Evolutionary conservation across 2,888 invertebrate genomes (phyloP), one percentile per base, ranked within the genome.

Genomic region (Zeuzera pyrina): DNA sequence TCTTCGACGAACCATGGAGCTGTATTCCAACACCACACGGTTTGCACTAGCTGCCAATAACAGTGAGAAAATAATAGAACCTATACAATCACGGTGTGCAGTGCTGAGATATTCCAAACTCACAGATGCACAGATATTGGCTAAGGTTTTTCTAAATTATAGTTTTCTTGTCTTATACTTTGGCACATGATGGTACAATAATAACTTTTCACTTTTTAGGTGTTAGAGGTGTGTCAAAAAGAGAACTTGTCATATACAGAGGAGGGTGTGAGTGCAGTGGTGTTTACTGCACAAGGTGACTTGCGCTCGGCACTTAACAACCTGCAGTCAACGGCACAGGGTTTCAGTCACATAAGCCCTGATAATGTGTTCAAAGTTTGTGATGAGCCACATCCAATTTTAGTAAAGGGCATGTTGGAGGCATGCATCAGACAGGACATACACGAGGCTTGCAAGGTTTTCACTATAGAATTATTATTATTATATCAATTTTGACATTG

Each of bases 241-340:
- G 84, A 84, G 42, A 52, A 73, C 29, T 57, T 98, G 2, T 89
- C 91, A 1, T 93, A 94, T 64, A 92, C 92, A 0, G 91, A 97
- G 52, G 95, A 97, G 61, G 99, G 99, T 0, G 77, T 98, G 30
- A 95, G 95, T 70, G 98, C 98, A 0, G 91, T 99, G 41, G 92
- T 98, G 15, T 99, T 98, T 72, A 98, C 98, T 0, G 95, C 99
- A 0, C 98, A 99, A 77, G 99, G 99, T 1, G 99, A 99, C 71
- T 93, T 99, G 93, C 87, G 99, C 50, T 96, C 99, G 60, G 98
- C 93, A 0, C 84, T 99, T 27, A 99, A 99, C 78, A 99, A 99
- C 85, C 78, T 99, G 33, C 98, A 99, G 74, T 95, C 96, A 1
- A 96, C 96, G 0, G 91, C 91, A 30, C 95, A 97, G 49, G 76